Conservation (phyloP, 2,797 vertebrate species). For the Poeciliopsis gracilis region DNA sequence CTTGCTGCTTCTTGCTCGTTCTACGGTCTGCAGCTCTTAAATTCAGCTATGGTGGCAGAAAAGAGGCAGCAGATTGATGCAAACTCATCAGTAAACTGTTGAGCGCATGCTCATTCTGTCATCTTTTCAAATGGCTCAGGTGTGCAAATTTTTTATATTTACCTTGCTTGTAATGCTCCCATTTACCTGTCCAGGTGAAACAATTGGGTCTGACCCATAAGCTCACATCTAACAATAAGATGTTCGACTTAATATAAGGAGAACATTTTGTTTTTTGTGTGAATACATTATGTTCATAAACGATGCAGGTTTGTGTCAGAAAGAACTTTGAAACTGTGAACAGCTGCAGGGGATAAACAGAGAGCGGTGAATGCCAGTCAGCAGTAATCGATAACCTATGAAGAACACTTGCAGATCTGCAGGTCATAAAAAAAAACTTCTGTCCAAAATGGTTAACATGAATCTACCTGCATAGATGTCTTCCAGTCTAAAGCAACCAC, state of each 20-base stretch:
- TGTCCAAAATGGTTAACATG: neutral
- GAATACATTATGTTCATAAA: neutral
- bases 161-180: neutral
- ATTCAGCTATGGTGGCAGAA: neutral
- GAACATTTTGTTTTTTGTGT: neutral
- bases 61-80: neutral
- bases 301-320: neutral
- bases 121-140: too few relatives aligned
- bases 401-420: neutral
- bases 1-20: neutral
- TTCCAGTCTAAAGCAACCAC: neutral
- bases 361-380: neutral
- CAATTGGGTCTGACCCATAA: neutral
- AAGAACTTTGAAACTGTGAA: too few relatives aligned
- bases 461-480: neutral
- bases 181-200: neutral
- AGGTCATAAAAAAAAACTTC: neutral
- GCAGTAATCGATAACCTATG: neutral
- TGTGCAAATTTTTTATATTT: neutral
- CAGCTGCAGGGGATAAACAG: neutral
- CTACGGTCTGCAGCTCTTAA: neutral
- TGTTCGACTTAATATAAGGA: neutral
- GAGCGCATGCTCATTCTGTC: neutral
- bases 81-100: neutral
- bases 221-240: neutral